A percentile compares a stretch with the other conserved stretches of the same genome.
Conservation (phyloP, 2,797 vertebrate genomes). For the Epinephelus coioides region DNA sequence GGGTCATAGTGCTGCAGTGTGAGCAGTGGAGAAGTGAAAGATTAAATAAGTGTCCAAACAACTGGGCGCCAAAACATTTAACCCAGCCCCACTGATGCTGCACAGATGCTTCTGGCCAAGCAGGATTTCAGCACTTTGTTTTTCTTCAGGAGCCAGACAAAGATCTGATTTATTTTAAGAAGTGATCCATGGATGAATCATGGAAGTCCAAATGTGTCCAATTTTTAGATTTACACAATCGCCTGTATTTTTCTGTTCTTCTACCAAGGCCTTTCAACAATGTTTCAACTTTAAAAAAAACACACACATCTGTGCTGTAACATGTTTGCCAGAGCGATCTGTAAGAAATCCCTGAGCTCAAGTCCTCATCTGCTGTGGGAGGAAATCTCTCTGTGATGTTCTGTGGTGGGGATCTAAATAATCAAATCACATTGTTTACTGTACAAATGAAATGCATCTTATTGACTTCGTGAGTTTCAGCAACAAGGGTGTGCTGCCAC, state of each 20-base stretch:
- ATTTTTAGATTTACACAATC: slow-evolving; percentile 55
- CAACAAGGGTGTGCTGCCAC: background rate
- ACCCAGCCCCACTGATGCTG: slow-evolving; percentile 53
- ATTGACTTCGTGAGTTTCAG: background rate
- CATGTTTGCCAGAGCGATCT: slow-evolving; percentile 58
- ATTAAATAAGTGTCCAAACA: slow-evolving; percentile 73
- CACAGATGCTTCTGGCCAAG: slow-evolving; percentile 68
- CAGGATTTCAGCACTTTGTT: slow-evolving; percentile 71
- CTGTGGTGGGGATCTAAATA: slow-evolving; percentile 24
- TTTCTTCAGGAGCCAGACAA: slow-evolving; percentile 58
- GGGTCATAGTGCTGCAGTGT: slow-evolving; percentile 70
- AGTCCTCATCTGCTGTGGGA: slow-evolving; percentile 37
- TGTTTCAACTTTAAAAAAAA: slow-evolving; percentile 18
- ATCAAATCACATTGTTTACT: slow-evolving; percentile 45
- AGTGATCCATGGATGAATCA: slow-evolving; percentile 44
- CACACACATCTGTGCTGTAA: slow-evolving; percentile 17
- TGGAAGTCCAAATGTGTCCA: slow-evolving; percentile 43
- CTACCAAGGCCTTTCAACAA: slow-evolving; percentile 35
- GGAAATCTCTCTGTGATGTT: slow-evolving; percentile 28
- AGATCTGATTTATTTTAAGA: slow-evolving; percentile 59
- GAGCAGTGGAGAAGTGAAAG: slow-evolving; percentile 73
- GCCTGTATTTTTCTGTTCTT: slow-evolving; percentile 22
- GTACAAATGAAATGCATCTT: background rate
- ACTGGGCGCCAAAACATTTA: slow-evolving; percentile 53
- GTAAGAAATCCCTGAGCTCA: slow-evolving; percentile 41